Evolutionary conservation across 2,888 invertebrate species (phyloP), one percentile per base, ranked within the genome.

Genomic region (Chouioia cunea): DNA sequence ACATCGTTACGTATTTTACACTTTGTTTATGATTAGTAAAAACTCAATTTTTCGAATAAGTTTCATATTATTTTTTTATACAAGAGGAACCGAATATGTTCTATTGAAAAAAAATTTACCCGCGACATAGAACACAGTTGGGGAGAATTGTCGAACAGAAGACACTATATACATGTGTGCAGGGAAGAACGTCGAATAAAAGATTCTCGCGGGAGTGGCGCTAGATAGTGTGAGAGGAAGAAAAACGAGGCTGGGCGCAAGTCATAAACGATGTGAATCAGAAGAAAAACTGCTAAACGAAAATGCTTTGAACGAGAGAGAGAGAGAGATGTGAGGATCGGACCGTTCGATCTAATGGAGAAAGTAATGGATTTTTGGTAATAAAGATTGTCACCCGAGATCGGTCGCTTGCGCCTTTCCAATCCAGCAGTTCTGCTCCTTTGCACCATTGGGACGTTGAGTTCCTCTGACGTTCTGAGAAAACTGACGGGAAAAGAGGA

Each of bases 221-320:
- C 16, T 58, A 70, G 46, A 73, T 54, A 54, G 60, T 10, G 60
- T 43, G 67, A 58, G 68, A 48, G 56, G 63, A 43, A 47, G 50
- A 58, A 50, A 53, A 23, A 54, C 60, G 70, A 47, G 20, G 27
- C 50, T 22, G 64, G 15, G 57, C 47, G 18, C 15, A 56, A 65
- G 83, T 83, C 83, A 81, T 82, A 83, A 83, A 83, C 80, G 83
- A 79, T 77, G 80, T 76, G 78, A 81, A 81, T 81, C 79, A 80
- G 79, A 82, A 82, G 85, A 84, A 84, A 83, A 84, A 85, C 83
- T 85, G 85, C 84, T 85, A 85, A 85, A 84, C 84, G 84, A 84
- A 85, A 85, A 84, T 80, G 80, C 80, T 78, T 74, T 43, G 48
- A 79, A 77, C 78, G 74, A 48, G 15, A 2, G 10, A n/a, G 43